Evolutionary conservation across 2,797 vertebrate genomes (phyloP).

Genomic region (Acropternis orthonyx): DNA sequence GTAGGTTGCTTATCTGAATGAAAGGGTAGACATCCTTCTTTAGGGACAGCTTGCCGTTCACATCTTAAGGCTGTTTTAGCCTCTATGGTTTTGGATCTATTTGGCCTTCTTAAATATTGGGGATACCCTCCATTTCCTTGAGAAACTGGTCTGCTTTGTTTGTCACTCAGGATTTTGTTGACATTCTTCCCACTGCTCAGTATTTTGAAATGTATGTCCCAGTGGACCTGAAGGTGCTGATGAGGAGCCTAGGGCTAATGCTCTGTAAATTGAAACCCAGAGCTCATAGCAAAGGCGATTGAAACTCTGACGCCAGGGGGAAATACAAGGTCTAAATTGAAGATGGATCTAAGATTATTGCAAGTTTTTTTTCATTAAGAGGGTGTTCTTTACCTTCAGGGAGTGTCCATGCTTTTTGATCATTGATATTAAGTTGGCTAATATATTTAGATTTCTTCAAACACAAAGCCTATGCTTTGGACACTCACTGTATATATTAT

Average conservation of each 20-base stretch:
- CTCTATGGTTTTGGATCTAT: neutral
- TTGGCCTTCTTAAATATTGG: neutral
- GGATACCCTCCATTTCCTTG: neutral
- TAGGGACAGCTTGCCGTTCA: neutral
- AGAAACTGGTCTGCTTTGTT: neutral
- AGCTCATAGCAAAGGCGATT: constrained; percentile 34
- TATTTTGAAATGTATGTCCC: neutral
- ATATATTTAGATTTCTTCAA: constrained; percentile 2
- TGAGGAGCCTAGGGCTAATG: constrained; percentile 34
- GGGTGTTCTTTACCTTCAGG: constrained; percentile 30
- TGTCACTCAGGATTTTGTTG: neutral
- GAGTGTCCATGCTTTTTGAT: neutral
- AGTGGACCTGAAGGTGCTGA: constrained; percentile 12
- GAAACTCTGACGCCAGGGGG: constrained; percentile 7
- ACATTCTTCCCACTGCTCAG: neutral
- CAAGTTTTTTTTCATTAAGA: constrained; percentile 33
- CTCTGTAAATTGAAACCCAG: constrained; percentile 13
- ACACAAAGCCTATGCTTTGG: neutral
- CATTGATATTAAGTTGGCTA: neutral
- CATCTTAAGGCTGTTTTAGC: neutral
- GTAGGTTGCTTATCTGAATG: neutral
- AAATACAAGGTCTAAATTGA: constrained; percentile 40
- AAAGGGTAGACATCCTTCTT: neutral
- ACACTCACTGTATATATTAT: neutral
- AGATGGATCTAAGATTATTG: constrained; percentile 50